Evolutionary conservation across 2,888 invertebrate species (phyloP), one percentile per base, ranked within the genome.

Genomic region (Drosophila austrosaltans): DNA sequence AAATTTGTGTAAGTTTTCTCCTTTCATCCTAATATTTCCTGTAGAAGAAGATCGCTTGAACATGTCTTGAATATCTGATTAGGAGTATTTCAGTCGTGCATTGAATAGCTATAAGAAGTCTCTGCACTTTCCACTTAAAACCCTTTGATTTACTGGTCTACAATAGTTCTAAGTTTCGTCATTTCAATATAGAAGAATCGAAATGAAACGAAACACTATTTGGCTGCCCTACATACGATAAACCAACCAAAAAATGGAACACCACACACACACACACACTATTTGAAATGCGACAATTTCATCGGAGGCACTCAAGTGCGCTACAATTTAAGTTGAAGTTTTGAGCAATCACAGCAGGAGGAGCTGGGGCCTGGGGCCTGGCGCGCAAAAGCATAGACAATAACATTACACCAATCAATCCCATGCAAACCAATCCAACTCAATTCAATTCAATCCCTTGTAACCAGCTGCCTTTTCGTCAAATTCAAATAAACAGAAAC

Each of bases 211-310:
- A 25, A 48, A 48, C 48, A 48, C 25, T 48, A 36, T 48, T 48
- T 22, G 48, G 48, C 20, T 25, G 48, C 57, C 57, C 57, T 39
- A 57, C 22, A 57, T 57, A 39, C 22, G 22, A 39, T 30, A 25
- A 25, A 25, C 3, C 22, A 25, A 48, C 22, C 16, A 16, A 4
- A 48, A 57, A 57, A 22, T 57, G 36, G 57, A 57, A 39, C 57
- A 56, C 56, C 32, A 3, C 44, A 10, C 36, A 36, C 36, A 36
- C 36, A 36, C n/a, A 20, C 44, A 48, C 25, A 48, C 48, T 22
- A 48, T 48, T 83, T 83, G 88, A 83, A 83, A 89, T 88, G 83
- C 88, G 83, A 83, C 83, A 83, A 83, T 83, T 83, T 85, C 83
- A 16, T 79, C 71, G 77, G 72, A 25, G 44, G 2, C 72, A 56